Base-by-base conservation (phyloP, 1,140 invertebrate genomes). In the Theocolax elegans region DNA sequence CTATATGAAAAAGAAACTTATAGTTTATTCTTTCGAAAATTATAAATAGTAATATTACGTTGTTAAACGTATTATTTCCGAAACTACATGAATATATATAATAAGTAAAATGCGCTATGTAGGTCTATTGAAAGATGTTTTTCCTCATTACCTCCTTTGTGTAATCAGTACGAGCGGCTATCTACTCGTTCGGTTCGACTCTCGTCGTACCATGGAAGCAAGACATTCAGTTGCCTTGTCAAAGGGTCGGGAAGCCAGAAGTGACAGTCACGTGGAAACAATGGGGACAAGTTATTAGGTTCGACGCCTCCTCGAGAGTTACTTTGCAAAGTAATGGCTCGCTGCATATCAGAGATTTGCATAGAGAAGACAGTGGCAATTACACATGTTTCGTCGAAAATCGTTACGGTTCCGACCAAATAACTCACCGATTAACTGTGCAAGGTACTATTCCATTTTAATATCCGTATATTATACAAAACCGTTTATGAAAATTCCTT, bases 321-420 rank as follows among this genome's bases (percentile, higher is more conserved):
- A 91, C 89, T 10, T 88, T 90, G 40, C 89, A 89, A 65, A 87
- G 78, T 73, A 91, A 91, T 71, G 92, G 90, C n/a, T 92, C 91
- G 1, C 82, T 93, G 3, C 88, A 91, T 59, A 92, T 95, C 44
- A 89, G 90, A 80, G 90, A 92, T 71, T 88, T 92, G 12, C 93
- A 95, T 80, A 89, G 91, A 75, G 89, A 89, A 21, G 93, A 95
- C 81, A 92, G 92, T 77, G 95, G 95, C n/a, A 96, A 97, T 86
- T 97, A 97, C 80, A 92, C 94, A 1, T 98, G 96, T 81, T 86
- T 88, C 21, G 93, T 95, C 3, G 91, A 93, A 75, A 97, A 98
- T 82, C 87, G 88, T 9, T 90, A 95, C 82, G 95, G 95, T 1
- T 90, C 89, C 49, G 95, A 97, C 85, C 91, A 93, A 77, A 95